These are phyloP conservation scores for Melanotaenia pygmaea DNA, from an alignment of 2,797 vertebrate species.

Conservation along the genomic window DNA sequence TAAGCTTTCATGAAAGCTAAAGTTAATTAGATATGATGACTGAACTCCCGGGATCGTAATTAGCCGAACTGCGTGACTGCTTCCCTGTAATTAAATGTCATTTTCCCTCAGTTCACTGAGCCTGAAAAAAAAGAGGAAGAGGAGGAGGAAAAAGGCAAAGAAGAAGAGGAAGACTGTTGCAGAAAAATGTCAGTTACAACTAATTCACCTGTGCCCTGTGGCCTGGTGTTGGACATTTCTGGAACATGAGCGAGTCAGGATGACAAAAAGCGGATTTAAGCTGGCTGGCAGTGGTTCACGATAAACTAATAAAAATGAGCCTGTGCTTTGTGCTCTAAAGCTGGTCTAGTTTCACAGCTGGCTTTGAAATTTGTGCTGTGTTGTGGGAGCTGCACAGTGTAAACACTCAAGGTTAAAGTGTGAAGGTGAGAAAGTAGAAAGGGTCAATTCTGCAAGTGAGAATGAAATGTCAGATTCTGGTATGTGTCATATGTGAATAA, in stretches of 20 bases:
- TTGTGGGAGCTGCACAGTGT: slow-evolving; percentile 5
- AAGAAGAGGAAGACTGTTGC: slow-evolving; percentile 44
- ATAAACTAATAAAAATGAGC: slow-evolving; percentile 49
- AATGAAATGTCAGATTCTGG: slow-evolving; percentile 62
- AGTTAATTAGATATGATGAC: slow-evolving; percentile 95
- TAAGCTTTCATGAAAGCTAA: slow-evolving; percentile 93
- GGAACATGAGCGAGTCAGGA: slow-evolving; percentile 11
- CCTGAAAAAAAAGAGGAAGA: slow-evolving; percentile 77
- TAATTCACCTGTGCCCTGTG: slow-evolving; percentile 77
- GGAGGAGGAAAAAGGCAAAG: slow-evolving; percentile 19
- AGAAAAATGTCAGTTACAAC: slow-evolving; percentile 81
- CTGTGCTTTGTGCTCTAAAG: background rate
- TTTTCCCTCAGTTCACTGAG: slow-evolving; percentile 88
- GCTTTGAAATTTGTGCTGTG: slow-evolving; percentile 39
- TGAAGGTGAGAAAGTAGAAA: slow-evolving; percentile 43
- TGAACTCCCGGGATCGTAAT: slow-evolving; percentile 93
- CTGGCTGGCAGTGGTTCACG: slow-evolving; percentile 14
- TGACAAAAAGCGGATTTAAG: slow-evolving; percentile 45
- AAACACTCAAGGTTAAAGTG: slow-evolving; percentile 58
- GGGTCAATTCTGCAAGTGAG: slow-evolving; percentile 48
- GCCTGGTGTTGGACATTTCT: slow-evolving; percentile 53
- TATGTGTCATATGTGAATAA: slow-evolving; percentile 68
- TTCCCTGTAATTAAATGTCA: slow-evolving; percentile 95
- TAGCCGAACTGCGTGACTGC: slow-evolving; percentile 90
- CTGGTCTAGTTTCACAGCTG: slow-evolving; percentile 14